A percentile compares a stretch with the other conserved stretches of the same genome.
These are phyloP conservation scores for Euzetes globulus DNA, from an alignment of 2,888 invertebrate species.

Conservation along the genomic window DNA sequence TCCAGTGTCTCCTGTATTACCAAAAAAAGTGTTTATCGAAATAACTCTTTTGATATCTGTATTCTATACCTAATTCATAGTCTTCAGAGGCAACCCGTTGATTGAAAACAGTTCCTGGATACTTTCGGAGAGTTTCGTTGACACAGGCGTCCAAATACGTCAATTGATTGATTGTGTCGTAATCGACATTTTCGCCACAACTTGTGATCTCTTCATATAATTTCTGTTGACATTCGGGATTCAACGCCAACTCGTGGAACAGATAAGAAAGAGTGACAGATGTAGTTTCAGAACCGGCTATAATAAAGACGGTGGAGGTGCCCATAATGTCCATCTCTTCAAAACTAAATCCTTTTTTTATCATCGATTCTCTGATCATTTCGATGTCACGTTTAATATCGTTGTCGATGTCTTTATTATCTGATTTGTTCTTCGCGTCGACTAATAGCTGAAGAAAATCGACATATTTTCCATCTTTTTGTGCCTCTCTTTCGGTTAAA, in stretches of 20 bases:
- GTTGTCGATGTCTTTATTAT: not conserved
- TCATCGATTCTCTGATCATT: not conserved
- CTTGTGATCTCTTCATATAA: conserved; percentile 51
- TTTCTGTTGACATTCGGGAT: conserved; percentile 50
- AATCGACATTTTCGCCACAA: not conserved
- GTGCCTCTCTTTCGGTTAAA: conserved; percentile 46
- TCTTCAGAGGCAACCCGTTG: conserved; percentile 32
- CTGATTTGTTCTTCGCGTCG: conserved; percentile 49
- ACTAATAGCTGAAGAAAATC: conserved; percentile 56
- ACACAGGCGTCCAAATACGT: conserved; percentile 36
- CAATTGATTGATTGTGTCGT: not conserved
- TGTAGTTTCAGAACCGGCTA: conserved; percentile 19
- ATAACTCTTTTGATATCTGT: too few relatives aligned
- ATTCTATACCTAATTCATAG: conserved; percentile 32
- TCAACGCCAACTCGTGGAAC: not conserved
- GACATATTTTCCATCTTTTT: conserved; percentile 50
- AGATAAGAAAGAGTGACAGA: not conserved
- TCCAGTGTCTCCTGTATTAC: too few relatives aligned
- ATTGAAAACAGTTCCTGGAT: conserved; percentile 20
- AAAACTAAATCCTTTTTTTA: not conserved
- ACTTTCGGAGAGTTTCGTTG: conserved; percentile 35
- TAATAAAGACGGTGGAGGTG: not conserved
- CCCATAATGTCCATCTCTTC: conserved; percentile 4
- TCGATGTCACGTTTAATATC: not conserved
- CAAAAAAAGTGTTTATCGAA: too few relatives aligned